A percentile compares a stretch with the other conserved stretches of the same genome.
These are phyloP conservation scores for Semaprochilodus insignis DNA, from an alignment of 2,797 vertebrate species.

Conservation along the genomic window DNA sequence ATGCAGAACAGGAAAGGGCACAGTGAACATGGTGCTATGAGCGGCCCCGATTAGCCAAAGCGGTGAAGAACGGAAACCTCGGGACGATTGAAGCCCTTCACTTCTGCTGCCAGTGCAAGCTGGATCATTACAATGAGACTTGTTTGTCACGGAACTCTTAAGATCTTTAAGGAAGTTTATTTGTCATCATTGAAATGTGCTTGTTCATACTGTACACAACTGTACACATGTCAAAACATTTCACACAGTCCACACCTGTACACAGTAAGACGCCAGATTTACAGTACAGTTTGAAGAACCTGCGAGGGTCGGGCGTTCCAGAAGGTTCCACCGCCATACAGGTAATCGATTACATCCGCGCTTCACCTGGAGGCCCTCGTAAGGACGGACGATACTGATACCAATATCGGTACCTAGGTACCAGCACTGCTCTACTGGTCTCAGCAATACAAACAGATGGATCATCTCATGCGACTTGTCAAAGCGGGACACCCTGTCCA, in stretches of 20 bases:
- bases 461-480: not conserved
- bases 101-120: not conserved
- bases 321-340: not conserved
- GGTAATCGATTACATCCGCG: not conserved
- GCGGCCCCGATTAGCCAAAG: not conserved
- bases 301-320: not conserved
- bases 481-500: not conserved
- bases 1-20: too few species aligned
- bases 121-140: slow-evolving; percentile 1
- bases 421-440: not conserved
- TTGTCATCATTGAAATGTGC: slow-evolving; percentile 31
- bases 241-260: slow-evolving; percentile 49
- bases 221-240: slow-evolving; percentile 45
- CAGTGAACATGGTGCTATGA: not conserved
- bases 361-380: slow-evolving; percentile 14
- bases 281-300: slow-evolving; percentile 24
- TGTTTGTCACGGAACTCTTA: not conserved
- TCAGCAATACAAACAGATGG: not conserved
- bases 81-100: too few species aligned
- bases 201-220: slow-evolving; percentile 39
- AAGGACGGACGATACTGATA: not conserved
- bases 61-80: not conserved
- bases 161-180: slow-evolving; percentile 45
- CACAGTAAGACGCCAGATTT: slow-evolving; percentile 49
- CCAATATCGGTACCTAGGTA: not conserved